Evolutionary conservation across 23 tunicate species (phyloP).

Genomic region (Styela clava): DNA sequence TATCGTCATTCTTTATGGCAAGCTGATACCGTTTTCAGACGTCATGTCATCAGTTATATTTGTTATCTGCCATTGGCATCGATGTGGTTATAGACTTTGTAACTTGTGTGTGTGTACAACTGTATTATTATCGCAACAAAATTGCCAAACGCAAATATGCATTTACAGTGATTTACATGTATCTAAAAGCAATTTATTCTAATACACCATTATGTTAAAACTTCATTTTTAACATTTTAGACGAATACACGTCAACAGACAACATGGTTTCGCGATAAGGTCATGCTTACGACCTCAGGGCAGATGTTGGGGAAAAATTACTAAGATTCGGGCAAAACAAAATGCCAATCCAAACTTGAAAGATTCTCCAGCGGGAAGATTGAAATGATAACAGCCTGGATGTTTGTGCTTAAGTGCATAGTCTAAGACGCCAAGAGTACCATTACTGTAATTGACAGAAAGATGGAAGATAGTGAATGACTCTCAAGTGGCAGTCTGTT

Average conservation of each 20-base stretch:
- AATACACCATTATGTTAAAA: too few species aligned
- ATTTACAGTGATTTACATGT: too few species aligned
- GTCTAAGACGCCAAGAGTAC: neutral
- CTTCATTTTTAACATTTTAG: neutral
- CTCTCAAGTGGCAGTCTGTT: neutral
- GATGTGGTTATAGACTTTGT: neutral
- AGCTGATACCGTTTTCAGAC: neutral
- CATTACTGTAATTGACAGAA: neutral
- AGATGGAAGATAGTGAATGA: neutral
- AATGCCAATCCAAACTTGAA: neutral
- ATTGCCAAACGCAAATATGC: neutral
- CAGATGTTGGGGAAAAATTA: neutral
- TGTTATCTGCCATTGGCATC: neutral
- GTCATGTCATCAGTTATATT: neutral
- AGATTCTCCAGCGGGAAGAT: neutral
- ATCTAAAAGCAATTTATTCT: too few species aligned
- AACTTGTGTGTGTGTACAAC: neutral
- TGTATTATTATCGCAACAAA: neutral
- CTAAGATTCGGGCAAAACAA: neutral
- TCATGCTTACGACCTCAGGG: neutral
- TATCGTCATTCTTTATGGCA: neutral
- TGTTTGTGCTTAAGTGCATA: neutral
- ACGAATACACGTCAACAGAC: neutral
- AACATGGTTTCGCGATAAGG: neutral
- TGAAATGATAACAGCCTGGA: neutral